Evolutionary conservation across 2,888 invertebrate species (phyloP), one percentile per base, ranked within the genome.

Genomic region (Pterostichus madidus): DNA sequence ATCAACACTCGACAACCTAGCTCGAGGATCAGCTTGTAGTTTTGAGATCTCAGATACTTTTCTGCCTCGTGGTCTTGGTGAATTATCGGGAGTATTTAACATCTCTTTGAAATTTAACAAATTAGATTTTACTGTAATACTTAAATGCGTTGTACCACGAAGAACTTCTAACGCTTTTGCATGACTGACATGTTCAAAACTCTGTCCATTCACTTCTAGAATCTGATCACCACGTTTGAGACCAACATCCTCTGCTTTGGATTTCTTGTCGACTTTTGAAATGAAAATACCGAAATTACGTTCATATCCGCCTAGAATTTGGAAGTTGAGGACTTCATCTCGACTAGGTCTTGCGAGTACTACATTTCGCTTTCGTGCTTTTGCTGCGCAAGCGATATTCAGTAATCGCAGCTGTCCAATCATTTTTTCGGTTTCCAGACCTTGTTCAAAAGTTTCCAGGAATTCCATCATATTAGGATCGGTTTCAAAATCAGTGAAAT

Each of bases 201-300:
- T 98, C 89, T 98, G 97, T 35, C 98, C 98, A 90, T 99, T 99
- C 0, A 99, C 98, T 91, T 99, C 98, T 86, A 99, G 92, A 84
- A 99, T 97, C 92, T 99, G 99, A 91, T 99, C 99, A 53, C 99
- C 99, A 79, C 98, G 93, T 90, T 99, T 98, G 75, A 99, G 91
- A 0, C 99, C 99, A 31, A 98, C 96, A 89, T 98, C 97, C 90
- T 98, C 97, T 6, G 99, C 97, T 90, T 98, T 98, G 1, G 98
- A 97, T 85, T 95, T 95, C 86, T 95, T 95, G 88, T 98, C 98
- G 31, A 99, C 98, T 90, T 97, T 97, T 32, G 97, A 95, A 86
- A 99, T 96, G 91, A 98, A 99, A 86, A 99, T 97, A 79, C 98
- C 98, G 91, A 95, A 96, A 83, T 96, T 95, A 87, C 96, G 92